phyloP scores from a whole-genome alignment of 53 echinoderm and acorn worm species.

The Stichopus horrens region DNA sequence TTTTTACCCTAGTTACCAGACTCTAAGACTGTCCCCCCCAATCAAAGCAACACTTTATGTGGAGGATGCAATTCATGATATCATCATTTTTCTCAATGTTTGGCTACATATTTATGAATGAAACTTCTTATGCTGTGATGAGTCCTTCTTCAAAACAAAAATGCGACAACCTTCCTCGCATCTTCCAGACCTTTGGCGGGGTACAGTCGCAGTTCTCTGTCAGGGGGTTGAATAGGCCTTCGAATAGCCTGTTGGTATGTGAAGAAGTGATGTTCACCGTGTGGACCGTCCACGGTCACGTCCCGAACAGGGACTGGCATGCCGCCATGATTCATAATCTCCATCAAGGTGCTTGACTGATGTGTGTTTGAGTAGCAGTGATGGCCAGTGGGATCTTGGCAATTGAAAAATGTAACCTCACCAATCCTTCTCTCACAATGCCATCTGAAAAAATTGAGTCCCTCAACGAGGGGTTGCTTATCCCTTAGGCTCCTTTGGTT shows the following conservation, averaged over 20 bases:
- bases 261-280: not conserved
- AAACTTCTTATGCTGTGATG: not conserved
- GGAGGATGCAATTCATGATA: not conserved
- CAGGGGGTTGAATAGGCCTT: not conserved
- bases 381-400: not conserved
- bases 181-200: not conserved
- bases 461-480: not conserved
- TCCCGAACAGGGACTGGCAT: slow-evolving; percentile 17
- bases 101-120: not conserved
- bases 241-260: not conserved
- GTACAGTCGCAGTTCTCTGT: not conserved
- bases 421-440: slow-evolving; percentile 5
- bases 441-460: not conserved
- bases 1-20: no score
- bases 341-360: not conserved
- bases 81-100: no score
- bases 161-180: not conserved
- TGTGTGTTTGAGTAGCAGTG: not conserved
- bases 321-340: not conserved
- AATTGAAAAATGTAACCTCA: not conserved
- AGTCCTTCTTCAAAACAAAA: slow-evolving; percentile 1
- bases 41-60: no score
- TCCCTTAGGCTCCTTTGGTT: not conserved
- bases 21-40: no score
- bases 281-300: not conserved